Evolutionary conservation across 2,113 vertebrate genomes (phyloP).

Genomic region (Anser cygnoides): DNA sequence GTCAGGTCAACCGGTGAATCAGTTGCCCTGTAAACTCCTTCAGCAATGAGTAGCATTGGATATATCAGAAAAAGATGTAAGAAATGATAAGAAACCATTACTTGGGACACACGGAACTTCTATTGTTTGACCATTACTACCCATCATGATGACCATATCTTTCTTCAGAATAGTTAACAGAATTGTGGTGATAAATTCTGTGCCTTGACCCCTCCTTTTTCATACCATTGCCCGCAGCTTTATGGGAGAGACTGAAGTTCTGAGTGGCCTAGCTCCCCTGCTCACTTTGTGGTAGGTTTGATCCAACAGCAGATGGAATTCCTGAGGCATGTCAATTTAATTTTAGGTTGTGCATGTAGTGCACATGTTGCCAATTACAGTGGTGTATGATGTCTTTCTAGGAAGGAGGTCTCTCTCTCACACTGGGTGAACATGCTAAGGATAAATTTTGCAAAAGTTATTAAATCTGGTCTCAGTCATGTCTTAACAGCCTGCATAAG

Average conservation of each 20-base stretch:
- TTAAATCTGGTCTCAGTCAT: neutral
- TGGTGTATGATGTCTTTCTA: constrained; percentile 13
- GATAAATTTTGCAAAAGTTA: constrained; percentile 26
- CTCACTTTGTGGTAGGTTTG: constrained; percentile 7
- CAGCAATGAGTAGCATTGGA: neutral
- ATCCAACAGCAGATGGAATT: constrained; percentile 38
- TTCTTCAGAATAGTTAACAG: neutral
- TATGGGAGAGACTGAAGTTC: neutral
- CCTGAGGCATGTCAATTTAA: constrained; percentile 18
- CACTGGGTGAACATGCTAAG: constrained; percentile 7
- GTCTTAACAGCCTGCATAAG: neutral
- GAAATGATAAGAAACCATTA: neutral
- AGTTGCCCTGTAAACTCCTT: neutral
- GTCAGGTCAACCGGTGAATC: neutral
- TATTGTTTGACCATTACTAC: neutral
- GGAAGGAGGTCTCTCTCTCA: constrained; percentile 17
- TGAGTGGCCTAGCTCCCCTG: neutral
- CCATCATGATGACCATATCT: neutral
- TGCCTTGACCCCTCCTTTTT: neutral
- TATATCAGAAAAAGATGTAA: neutral
- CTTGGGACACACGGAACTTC: rapidly evolving
- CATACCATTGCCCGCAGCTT: neutral
- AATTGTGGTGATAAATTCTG: neutral
- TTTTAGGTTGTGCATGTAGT: constrained; percentile 20
- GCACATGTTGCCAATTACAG: constrained; percentile 24